These are phyloP conservation scores for Lysandra bellargus DNA, from an alignment of 2,888 invertebrate species.

Conservation along the genomic window DNA sequence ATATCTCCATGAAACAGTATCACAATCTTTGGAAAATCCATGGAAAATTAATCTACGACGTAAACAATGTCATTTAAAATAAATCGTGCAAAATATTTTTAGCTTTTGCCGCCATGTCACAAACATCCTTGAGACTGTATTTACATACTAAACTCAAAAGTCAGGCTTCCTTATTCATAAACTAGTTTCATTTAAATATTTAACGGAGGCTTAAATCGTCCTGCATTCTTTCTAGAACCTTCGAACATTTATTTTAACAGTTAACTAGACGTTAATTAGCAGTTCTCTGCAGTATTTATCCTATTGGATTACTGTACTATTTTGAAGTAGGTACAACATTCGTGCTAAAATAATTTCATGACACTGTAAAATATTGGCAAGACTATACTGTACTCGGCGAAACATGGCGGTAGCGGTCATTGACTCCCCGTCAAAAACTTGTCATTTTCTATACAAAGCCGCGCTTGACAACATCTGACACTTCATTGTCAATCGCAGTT, in stretches of 20 bases:
- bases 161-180: slow-evolving; percentile 1
- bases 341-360: too few species aligned
- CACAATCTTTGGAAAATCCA: neutral
- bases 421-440: too few species aligned
- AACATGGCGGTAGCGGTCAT: too few species aligned
- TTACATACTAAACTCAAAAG: neutral
- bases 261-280: too few species aligned
- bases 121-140: neutral
- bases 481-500: too few species aligned
- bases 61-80: neutral
- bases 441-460: too few species aligned
- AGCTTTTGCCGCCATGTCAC: neutral
- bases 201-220: neutral
- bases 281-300: too few species aligned
- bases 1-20: neutral
- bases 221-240: neutral
- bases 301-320: neutral
- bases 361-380: too few species aligned
- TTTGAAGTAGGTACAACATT: neutral
- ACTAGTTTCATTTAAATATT: neutral
- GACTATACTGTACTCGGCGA: too few species aligned
- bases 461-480: too few species aligned
- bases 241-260: neutral
- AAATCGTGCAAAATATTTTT: neutral
- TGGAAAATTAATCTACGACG: neutral